These are phyloP conservation scores for Shargacucullia verbasci DNA, from an alignment of 2,888 invertebrate genomes.

Conservation along the genomic window DNA sequence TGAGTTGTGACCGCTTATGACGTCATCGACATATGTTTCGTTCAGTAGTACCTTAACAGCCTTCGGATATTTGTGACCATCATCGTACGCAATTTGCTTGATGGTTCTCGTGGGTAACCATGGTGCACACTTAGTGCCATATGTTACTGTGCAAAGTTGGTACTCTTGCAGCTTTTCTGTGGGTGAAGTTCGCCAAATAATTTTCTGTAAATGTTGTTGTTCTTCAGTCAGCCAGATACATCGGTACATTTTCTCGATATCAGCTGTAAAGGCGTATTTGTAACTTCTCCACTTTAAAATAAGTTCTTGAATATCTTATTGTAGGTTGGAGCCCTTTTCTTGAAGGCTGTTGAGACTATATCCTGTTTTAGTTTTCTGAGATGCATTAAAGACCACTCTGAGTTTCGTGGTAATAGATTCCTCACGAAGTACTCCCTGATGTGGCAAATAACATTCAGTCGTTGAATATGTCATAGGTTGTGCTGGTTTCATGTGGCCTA, in stretches of 20 bases:
- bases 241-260: conserved; percentile 50
- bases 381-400: conserved; percentile 15
- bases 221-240: conserved; percentile 24
- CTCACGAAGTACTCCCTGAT: conserved; percentile 6
- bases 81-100: conserved; percentile 29
- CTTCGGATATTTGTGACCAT: conserved; percentile 8
- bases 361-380: not conserved
- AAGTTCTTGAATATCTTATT: conserved; percentile 32
- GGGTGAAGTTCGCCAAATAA: conserved; percentile 18
- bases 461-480: not conserved
- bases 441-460: conserved; percentile 3
- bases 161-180: conserved; percentile 1
- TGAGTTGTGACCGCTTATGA: conserved; percentile 1
- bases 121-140: conserved; percentile 21
- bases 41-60: conserved; percentile 1
- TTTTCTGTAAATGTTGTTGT: conserved; percentile 42
- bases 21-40: conserved; percentile 13
- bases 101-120: conserved; percentile 21
- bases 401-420: conserved; percentile 2
- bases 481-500: conserved; percentile 14
- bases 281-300: conserved; percentile 42
- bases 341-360: conserved; percentile 7
- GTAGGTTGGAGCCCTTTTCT: conserved; percentile 35
- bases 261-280: conserved; percentile 40
- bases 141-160: conserved; percentile 16